These are phyloP conservation scores for Spialia ferax DNA, from an alignment of 2,888 invertebrate species.

Conservation along the genomic window DNA sequence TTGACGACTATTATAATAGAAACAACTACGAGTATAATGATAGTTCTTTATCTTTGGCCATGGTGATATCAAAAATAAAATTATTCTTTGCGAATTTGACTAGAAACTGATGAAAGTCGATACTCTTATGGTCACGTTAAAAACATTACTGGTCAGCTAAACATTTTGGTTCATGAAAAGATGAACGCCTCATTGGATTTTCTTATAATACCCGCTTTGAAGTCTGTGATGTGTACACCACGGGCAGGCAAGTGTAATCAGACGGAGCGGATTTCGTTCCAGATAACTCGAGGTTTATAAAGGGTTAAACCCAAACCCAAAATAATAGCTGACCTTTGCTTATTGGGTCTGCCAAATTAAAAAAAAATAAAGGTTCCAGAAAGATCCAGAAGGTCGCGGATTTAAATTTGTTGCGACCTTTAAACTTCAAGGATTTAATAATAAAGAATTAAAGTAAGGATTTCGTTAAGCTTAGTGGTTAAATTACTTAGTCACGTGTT, in stretches of 20 bases:
- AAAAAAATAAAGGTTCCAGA: conserved; percentile 4
- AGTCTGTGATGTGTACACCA: not conserved
- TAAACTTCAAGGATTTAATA: conserved; percentile 2
- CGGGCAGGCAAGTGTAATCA: conserved; percentile 12
- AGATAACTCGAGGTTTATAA: conserved; percentile 18
- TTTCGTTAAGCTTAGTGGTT: not conserved
- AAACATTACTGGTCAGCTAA: not conserved
- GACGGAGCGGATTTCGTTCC: conserved; percentile 5
- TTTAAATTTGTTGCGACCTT: conserved; percentile 12
- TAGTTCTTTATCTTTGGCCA: too few species aligned
- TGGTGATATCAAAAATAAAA: too few species aligned
- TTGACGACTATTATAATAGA: too few species aligned
- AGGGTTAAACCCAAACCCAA: conserved; percentile 20
- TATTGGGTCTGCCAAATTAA: conserved; percentile 1
- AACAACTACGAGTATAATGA: too few species aligned
- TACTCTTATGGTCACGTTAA: too few species aligned
- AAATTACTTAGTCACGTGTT: not conserved
- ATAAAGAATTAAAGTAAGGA: too few species aligned
- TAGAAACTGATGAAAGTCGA: too few species aligned
- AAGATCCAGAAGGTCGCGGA: not conserved
- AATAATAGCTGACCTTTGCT: conserved; percentile 24
- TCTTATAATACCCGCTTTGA: conserved; percentile 17
- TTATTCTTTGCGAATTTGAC: not conserved
- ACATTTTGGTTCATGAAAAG: conserved; percentile 1
- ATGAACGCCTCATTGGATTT: conserved; percentile 11